Evolutionary conservation across 2,888 invertebrate genomes (phyloP).

Genomic region (Lepidochrysops patricia): DNA sequence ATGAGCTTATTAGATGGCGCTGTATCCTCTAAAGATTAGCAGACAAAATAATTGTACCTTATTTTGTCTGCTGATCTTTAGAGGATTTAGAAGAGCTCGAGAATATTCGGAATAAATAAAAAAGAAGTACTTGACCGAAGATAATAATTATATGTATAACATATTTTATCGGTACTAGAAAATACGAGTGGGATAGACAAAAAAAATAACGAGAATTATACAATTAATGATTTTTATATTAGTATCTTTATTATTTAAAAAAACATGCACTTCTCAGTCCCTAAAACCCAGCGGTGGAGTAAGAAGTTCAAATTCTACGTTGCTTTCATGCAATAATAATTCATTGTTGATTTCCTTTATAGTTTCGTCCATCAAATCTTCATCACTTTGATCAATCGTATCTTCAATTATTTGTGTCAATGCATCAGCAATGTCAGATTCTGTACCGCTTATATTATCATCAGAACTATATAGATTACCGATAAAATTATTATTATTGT

Average conservation of each 20-base stretch:
- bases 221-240: no score
- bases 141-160: no score
- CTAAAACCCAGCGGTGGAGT: slow-evolving; percentile 51
- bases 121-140: no score
- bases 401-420: slow-evolving; percentile 53
- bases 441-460: slow-evolving; percentile 14
- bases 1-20: background rate
- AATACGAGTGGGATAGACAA: no score
- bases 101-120: no score
- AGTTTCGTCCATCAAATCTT: slow-evolving; percentile 46
- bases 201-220: no score
- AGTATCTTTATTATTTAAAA: background rate
- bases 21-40: background rate
- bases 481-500: slow-evolving; percentile 33
- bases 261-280: slow-evolving; percentile 28
- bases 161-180: no score
- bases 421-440: slow-evolving; percentile 45
- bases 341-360: slow-evolving; percentile 48
- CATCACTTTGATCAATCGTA: slow-evolving; percentile 32
- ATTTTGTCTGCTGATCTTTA: no score
- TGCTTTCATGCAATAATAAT: slow-evolving; percentile 24
- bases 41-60: no score
- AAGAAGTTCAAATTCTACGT: slow-evolving; percentile 37
- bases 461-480: slow-evolving; percentile 20
- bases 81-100: no score